Base-by-base conservation (phyloP, 2,797 vertebrate species). In the Neostethus bicornis region DNA sequence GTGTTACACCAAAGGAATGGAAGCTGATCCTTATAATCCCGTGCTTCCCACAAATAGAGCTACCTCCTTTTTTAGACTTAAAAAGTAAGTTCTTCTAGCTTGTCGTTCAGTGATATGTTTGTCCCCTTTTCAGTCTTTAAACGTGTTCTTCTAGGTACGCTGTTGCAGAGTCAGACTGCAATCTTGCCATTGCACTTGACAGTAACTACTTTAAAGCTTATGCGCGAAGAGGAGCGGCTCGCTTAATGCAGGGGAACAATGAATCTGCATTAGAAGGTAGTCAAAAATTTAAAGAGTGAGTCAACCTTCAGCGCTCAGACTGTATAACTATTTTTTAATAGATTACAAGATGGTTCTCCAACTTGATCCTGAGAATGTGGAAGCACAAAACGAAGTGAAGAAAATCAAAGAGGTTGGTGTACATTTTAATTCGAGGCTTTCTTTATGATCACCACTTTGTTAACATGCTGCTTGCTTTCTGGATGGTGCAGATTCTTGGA, bases 121-220 rank as follows among this genome's bases (percentile, higher is more conserved):
- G n/a, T 35, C 5, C 14, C 14, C 34, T 7, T 35, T 34, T 35
- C 35, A 35, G 35, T 8, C 6, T n/a, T 1, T 10, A 19, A 38
- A 38, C n/a, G n/a, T n/a, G 20, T 20, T 20, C 20, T 20, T 19
- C 9, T 39, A 99, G 97, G 58, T 99, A 87, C 76, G 91, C 93
- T n/a, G 95, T 98, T 70, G 95, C 96, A 0, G 97, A 98, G 86
- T 96, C 96, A 0, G 97, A 99, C 83, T 99, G 96, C 85, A 96
- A 93, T 81, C 87, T 99, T 81, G 95, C 97, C 0, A 90, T 99
- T 23, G 94, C 94, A 41, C 81, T 99, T 69, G 93, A 96, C 79
- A 77, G 88, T 59, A 94, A 84, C 77, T 95, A 96, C 37, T 38
- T 81, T 32, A 98, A 97, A 70, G 96, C 97, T 13, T 98, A 91